A percentile compares a stretch with the other conserved stretches of the same genome.
phyloP scores from a whole-genome alignment of 1,140 invertebrate species.

The Odontomachus brunneus region DNA sequence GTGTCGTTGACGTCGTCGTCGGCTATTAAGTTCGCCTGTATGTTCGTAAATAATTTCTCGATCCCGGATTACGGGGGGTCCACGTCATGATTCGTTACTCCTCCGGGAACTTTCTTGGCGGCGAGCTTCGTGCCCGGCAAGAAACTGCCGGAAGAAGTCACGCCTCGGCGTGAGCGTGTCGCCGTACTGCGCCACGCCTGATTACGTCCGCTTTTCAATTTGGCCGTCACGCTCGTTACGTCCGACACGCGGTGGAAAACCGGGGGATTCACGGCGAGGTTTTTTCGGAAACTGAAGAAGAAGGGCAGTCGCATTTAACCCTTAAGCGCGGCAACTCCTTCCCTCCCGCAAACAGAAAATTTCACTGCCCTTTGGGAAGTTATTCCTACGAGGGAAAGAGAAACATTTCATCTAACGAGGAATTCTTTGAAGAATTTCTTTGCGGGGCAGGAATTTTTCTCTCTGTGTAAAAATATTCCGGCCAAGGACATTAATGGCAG shows the following conservation, averaged over 20 bases:
- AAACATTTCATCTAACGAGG: neutral
- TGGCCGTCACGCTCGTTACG: slow-evolving; percentile 18
- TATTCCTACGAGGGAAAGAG: neutral
- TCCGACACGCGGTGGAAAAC: slow-evolving; percentile 1
- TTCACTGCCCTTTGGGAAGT: neutral
- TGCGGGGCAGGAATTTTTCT: neutral
- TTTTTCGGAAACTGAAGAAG: slow-evolving; percentile 26
- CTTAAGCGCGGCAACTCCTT: slow-evolving; percentile 1
- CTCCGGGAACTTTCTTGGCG: slow-evolving; percentile 15
- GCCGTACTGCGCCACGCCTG: neutral
- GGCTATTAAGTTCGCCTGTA: slow-evolving; percentile 33
- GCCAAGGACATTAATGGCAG: neutral
- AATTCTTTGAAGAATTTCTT: neutral
- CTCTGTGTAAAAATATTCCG: neutral
- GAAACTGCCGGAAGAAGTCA: slow-evolving; percentile 19
- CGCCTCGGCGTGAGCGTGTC: neutral
- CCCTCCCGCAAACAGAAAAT: neutral
- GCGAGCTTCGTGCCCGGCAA: neutral
- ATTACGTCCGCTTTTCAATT: slow-evolving; percentile 48
- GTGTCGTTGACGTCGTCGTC: neutral
- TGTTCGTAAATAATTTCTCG: slow-evolving; percentile 49
- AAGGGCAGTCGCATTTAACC: neutral
- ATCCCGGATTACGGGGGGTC: slow-evolving; percentile 18
- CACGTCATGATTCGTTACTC: slow-evolving; percentile 42
- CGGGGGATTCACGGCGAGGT: neutral